Base-by-base conservation (phyloP, 2,113 vertebrate species). In the Corythoichthys haematopterus region DNA sequence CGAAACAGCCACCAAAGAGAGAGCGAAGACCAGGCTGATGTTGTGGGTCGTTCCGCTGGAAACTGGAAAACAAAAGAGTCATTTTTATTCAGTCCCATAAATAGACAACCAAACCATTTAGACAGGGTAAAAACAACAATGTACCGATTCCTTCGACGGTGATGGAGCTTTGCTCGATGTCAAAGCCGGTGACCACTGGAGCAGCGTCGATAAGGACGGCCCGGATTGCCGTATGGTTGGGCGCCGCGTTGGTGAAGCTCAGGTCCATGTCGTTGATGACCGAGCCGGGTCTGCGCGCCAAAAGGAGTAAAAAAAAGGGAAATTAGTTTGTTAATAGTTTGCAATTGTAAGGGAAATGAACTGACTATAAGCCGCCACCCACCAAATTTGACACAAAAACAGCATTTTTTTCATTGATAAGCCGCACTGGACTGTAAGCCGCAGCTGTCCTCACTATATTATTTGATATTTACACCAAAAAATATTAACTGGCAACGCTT, bases 271-370 rank as follows among this genome's bases (percentile, higher is more conserved):
- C 8, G 4, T 74, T 80, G 65, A 81, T 57, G 50, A 85, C 66
- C n/a, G 86, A 85, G 45, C 84, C 86, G 40, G 47, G 37, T 2
- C 86, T 88, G 67, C 7, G 12, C 33, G 11, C 14, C 4, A 57
- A 57, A 15, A 57, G 33, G 33, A 36, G 1, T 14, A 15, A 6
- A 57, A 36, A 56, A 13, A 56, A 33, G 28, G 8, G 28, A 13
- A 28, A 13, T 43, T 43, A 20, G 3, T 43, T 40, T 6, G 72
- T 53, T 50, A 28, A 47, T 43, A 43, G 40, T 43, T 1, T 43
- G 6, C 4, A 1, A 43, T 43, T 43, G 6, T 43, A 8, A 8
- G 40, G 40, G 9, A 43, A 43, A 8, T 43, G 6, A 43, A 5
- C 6, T 43, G 40, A 28, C 20, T 28, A 28, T 28, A 28, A 28